These are phyloP conservation scores for Origma solitaria DNA, from an alignment of 2,113 vertebrate species.

Conservation along the genomic window DNA sequence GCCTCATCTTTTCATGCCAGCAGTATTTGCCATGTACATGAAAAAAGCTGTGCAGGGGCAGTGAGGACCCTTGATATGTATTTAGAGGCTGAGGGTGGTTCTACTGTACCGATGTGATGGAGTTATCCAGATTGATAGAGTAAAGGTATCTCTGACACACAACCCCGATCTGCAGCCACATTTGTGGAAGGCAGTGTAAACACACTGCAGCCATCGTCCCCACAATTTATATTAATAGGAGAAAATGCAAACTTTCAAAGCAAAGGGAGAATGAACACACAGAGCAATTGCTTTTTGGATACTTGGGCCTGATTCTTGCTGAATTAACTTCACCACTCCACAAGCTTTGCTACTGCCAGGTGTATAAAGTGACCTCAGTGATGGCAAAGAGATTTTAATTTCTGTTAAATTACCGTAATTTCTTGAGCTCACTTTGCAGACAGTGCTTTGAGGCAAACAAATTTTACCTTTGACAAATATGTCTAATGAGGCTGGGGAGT, in stretches of 20 bases:
- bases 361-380: background rate
- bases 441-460: background rate
- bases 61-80: background rate
- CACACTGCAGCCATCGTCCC: background rate
- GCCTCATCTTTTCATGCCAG: background rate
- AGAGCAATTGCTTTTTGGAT: background rate
- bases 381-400: background rate
- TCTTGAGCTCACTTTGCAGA: background rate
- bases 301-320: background rate
- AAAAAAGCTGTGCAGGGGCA: background rate
- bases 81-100: background rate
- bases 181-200: background rate
- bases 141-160: background rate
- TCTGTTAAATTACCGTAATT: background rate
- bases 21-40: background rate
- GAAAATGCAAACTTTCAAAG: background rate
- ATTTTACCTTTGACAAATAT: background rate
- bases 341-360: background rate
- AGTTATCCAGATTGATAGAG: background rate
- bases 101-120: background rate
- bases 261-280: background rate
- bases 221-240: background rate
- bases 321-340: background rate
- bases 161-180: background rate
- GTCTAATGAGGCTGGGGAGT: background rate